Percentiles rank a stretch among this genome's conserved stretches.
phyloP scores from a whole-genome alignment of 2,113 vertebrate genomes.

The Procapra przewalskii region DNA sequence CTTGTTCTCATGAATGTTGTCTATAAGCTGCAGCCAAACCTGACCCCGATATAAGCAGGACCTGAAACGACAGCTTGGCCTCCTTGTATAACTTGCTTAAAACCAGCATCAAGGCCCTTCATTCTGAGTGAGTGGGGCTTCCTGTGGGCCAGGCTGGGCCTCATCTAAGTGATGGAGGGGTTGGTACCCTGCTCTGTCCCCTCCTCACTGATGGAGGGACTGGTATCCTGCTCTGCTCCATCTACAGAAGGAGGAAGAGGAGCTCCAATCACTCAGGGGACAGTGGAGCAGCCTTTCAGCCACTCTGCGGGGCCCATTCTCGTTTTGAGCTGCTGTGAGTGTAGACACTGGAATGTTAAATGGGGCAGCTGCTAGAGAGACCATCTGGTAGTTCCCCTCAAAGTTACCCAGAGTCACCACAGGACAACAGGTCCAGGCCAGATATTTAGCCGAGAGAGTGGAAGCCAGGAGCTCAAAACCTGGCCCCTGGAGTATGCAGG shows the following conservation, averaged over 20 bases:
- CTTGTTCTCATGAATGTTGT: accelerated
- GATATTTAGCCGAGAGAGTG: accelerated
- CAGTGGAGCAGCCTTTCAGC: accelerated
- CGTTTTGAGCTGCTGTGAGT: neutral
- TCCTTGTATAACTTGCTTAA: neutral
- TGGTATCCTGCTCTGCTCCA: neutral
- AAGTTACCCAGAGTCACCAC: accelerated
- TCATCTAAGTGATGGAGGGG: neutral
- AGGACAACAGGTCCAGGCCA: too few relatives aligned
- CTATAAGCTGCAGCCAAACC: accelerated
- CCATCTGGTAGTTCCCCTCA: accelerated
- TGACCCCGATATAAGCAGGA: neutral
- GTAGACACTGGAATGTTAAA: accelerated
- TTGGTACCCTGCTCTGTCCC: neutral
- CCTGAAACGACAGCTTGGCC: accelerated
- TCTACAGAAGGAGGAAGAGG: neutral
- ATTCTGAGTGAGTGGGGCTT: too few relatives aligned
- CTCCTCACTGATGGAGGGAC: neutral
- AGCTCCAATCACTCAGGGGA: neutral
- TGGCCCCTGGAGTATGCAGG: accelerated
- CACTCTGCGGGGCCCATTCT: neutral
- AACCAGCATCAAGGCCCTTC: too few relatives aligned
- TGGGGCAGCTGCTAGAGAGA: accelerated
- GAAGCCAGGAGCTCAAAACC: neutral
- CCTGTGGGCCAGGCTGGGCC: neutral